Percentiles rank a stretch among this genome's conserved stretches.
phyloP scores from a whole-genome alignment of 2,888 invertebrate species.

The Penaeus monodon region DNA sequence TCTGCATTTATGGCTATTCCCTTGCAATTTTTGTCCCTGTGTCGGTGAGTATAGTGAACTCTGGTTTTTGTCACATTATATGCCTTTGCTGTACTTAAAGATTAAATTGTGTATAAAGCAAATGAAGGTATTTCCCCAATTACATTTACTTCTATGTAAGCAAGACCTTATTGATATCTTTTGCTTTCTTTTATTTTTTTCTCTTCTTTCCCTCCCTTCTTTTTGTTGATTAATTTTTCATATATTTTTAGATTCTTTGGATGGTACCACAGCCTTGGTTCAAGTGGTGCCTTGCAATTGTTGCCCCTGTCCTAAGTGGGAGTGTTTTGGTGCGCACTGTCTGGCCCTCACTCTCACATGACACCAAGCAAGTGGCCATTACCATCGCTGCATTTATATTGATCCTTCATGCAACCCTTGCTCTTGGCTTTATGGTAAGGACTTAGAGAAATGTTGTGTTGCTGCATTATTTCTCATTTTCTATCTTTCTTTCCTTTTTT shows the following conservation, averaged over 20 bases:
- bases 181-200: too few species aligned
- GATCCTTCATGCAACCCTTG: constrained; percentile 63
- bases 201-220: too few species aligned
- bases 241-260: constrained; percentile 60
- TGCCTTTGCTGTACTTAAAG: not conserved
- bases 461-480: not conserved
- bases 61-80: not conserved
- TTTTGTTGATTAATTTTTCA: not conserved
- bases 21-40: constrained; percentile 64
- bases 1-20: constrained; percentile 85
- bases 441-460: not conserved
- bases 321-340: constrained; percentile 59
- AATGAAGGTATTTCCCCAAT: too few species aligned
- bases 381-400: constrained; percentile 58
- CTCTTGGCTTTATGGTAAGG: constrained; percentile 64
- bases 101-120: not conserved
- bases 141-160: too few species aligned
- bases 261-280: constrained; percentile 63
- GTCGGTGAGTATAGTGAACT: constrained; percentile 40
- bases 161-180: too few species aligned
- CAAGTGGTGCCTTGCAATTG: constrained; percentile 64
- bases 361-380: constrained; percentile 54
- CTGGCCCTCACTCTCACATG: constrained; percentile 60
- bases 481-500: not conserved
- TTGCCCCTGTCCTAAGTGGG: constrained; percentile 62